Evolutionary conservation across 1,140 invertebrate genomes (phyloP), one percentile per base, ranked within the genome.

Genomic region (Papilio dardanus): DNA sequence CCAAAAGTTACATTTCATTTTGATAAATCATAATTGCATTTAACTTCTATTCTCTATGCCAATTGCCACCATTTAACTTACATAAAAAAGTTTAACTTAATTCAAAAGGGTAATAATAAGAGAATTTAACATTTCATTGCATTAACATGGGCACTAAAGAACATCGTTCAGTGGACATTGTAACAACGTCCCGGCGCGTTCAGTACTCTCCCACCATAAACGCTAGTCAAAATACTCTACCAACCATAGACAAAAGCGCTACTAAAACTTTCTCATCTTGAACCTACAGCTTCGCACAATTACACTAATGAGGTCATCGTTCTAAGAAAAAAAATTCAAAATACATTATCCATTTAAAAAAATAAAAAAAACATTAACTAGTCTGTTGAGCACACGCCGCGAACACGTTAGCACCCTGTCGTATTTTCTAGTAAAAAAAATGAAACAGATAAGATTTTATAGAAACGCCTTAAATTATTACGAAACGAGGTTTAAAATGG

Each of bases 231-330:
- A 19, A n/a, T 21, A 50, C 0, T 8, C 3, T 50, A 21, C 12
- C 12, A 1, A 62, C 54, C 24, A 62, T 62, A 28, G 54, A 62
- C 54, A 10, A 30, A 62, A 62, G 54, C 54, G 1, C 10, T 30
- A 24, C 12, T 8, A 24, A 12, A 62, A 12, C 24, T 28, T 12
- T 28, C 54, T 16, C 24, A 14, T 62, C 12, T 62, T 62, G 21
- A 62, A 62, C 14, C 54, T 28, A 62, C 24, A 24, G 54, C 54
- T 30, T 28, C 54, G 54, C 14, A 62, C 24, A 62, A 62, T 62
- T 62, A 62, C 54, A 62, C 54, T 62, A 62, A 62, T 62, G 54
- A 62, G 54, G 54, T 62, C 54, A 62, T 62, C 24, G 24, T 62
- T 62, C 24, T 62, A 62, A 62, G 24, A 62, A 14, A 62, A 21